A percentile compares a stretch with the other conserved stretches of the same genome.
Conservation (phyloP, 2,888 invertebrate genomes). For the Himalopsyche japonica region DNA sequence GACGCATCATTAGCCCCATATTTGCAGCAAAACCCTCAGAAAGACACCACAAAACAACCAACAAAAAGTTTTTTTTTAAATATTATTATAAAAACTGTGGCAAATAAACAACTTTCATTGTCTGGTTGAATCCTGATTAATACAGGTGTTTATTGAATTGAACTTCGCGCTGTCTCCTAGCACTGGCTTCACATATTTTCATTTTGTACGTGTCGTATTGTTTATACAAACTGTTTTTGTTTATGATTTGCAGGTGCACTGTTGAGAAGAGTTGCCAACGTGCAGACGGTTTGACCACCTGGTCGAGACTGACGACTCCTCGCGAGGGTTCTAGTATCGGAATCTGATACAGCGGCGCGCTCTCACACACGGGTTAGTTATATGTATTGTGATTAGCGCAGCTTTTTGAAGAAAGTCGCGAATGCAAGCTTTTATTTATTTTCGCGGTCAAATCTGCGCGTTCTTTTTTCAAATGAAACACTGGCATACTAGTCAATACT, state of each 20-base stretch:
- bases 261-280: background rate
- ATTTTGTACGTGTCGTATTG: background rate
- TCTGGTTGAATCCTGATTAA: background rate
- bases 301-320: background rate
- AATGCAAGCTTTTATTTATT: background rate
- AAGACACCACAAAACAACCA: background rate
- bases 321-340: background rate
- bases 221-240: background rate
- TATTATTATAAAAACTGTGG: background rate
- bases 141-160: background rate
- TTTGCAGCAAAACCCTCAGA: background rate
- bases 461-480: background rate
- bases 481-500: background rate
- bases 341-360: background rate
- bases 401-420: conserved; percentile 1
- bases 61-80: background rate
- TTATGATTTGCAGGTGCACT: background rate
- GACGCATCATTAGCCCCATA: background rate
- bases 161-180: background rate
- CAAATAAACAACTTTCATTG: background rate
- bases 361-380: background rate
- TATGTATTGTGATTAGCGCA: background rate
- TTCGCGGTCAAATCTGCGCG: background rate
- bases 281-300: background rate
- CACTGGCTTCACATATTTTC: background rate